Evolutionary conservation across 2,888 invertebrate species (phyloP).

Genomic region (Scaptomyza cyrtandrae): DNA sequence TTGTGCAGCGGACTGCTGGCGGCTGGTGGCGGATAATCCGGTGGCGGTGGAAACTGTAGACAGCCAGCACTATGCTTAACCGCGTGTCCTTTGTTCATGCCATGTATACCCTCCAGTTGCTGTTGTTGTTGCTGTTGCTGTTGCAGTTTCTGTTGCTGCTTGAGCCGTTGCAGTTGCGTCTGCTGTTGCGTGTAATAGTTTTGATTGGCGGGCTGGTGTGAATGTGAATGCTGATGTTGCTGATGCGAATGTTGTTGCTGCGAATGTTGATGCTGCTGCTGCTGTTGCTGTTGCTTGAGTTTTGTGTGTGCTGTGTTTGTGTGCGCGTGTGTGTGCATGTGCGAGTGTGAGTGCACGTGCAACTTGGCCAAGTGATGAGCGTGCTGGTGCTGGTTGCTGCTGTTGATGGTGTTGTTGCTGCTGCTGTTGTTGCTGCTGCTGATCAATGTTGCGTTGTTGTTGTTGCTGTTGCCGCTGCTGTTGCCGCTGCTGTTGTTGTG

Average conservation of each 20-base stretch:
- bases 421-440: constrained; percentile 18
- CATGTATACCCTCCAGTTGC: constrained; percentile 53
- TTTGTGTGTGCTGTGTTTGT: not conserved
- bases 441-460: constrained; percentile 31
- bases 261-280: constrained; percentile 25
- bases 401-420: constrained; percentile 15
- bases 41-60: constrained; percentile 89
- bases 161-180: constrained; percentile 64
- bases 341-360: constrained; percentile 46
- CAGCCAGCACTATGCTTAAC: constrained; percentile 64
- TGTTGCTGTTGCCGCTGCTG: constrained; percentile 30
- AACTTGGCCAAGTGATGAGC: constrained; percentile 56
- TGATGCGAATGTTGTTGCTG: constrained; percentile 22
- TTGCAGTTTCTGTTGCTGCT: constrained; percentile 51
- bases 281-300: constrained; percentile 39
- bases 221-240: constrained; percentile 45
- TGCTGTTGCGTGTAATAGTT: constrained; percentile 73
- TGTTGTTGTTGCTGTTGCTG: constrained; percentile 44
- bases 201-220: constrained; percentile 70
- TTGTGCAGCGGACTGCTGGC: constrained; percentile 33
- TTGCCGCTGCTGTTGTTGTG: constrained; percentile 41
- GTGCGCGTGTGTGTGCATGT: constrained; percentile 8
- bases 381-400: constrained; percentile 57
- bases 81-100: constrained; percentile 34
- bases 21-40: constrained; percentile 86